These are phyloP conservation scores for Taenaris catops DNA, from an alignment of 2,888 invertebrate genomes.

Conservation along the genomic window DNA sequence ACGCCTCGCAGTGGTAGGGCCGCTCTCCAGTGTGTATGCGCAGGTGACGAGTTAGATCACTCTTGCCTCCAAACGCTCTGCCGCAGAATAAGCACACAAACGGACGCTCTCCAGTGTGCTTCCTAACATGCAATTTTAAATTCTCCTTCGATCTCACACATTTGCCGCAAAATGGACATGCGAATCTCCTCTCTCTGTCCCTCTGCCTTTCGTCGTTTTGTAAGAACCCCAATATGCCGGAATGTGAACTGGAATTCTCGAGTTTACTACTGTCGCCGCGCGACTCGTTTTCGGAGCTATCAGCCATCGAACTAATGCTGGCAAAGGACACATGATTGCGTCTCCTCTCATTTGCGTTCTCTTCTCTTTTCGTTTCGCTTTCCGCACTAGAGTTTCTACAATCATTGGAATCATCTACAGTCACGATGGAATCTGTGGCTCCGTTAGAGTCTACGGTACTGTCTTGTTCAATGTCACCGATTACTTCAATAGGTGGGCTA, in stretches of 20 bases:
- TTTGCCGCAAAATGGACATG: constrained; percentile 94
- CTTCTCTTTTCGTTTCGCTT: constrained; percentile 54
- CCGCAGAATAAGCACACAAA: constrained; percentile 95
- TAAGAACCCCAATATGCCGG: constrained; percentile 82
- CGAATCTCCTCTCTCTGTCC: constrained; percentile 88
- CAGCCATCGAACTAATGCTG: constrained; percentile 74
- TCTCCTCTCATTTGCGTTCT: constrained; percentile 44
- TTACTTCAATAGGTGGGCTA: constrained; percentile 67
- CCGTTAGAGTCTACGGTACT: constrained; percentile 86
- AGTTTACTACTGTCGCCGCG: constrained; percentile 64
- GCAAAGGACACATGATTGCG: constrained; percentile 72
- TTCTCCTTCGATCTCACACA: constrained; percentile 94
- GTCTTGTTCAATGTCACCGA: constrained; percentile 82
- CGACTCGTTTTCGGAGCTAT: constrained; percentile 73
- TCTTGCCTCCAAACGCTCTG: constrained; percentile 92
- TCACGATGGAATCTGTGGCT: constrained; percentile 66
- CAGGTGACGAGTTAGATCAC: constrained; percentile 91
- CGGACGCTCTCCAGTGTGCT: constrained; percentile 93
- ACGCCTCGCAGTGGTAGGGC: constrained; percentile 95
- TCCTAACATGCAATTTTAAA: constrained; percentile 91
- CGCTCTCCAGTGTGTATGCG: constrained; percentile 94
- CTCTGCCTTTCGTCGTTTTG: constrained; percentile 75
- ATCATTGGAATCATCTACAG: constrained; percentile 70
- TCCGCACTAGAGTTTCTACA: constrained; percentile 62
- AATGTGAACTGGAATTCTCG: constrained; percentile 76